Base-by-base conservation (phyloP, 2,797 vertebrate species). In the Thamnophis elegans region DNA sequence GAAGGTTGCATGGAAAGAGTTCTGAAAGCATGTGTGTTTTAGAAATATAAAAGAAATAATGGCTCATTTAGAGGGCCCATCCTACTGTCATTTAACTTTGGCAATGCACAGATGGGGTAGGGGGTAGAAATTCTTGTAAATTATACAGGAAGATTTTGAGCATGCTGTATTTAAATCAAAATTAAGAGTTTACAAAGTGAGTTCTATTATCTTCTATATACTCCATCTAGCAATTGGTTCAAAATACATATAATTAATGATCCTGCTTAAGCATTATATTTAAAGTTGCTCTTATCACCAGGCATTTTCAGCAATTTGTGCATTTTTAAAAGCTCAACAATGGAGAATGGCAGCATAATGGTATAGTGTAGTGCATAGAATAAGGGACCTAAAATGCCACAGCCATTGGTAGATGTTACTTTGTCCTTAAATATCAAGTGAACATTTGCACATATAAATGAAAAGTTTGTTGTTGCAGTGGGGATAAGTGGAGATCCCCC, bases 141-240 rank as follows among this genome's bases (percentile, higher is more conserved):
- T 2, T 78, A 95, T 94, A 92, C 89, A 62, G 89, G 55, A 5
- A 47, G 89, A 90, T 16, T 93, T 93, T 54, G 73, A 90, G 6
- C 5, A 51, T 20, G 62, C 47, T 91, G 51, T 91, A 96, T 95
- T 93, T 94, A 95, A 93, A 94, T 92, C 26, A 93, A 92, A 92
- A 92, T 90, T 92, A 90, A 10, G 22, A 91, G 7, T 92, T 56
- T 36, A 47, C 93, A 94, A 82, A 14, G 88, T 26, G 91, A 58
- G 94, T 94, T 91, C 28, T 73, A 2, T 93, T 88, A 91, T 42
- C 85, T 78, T 11, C 25, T n/a, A 62, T 22, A 92, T 73, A 73
- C 68, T 88, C 85, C n/a, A 94, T 47, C 89, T 95, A 92, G 87
- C 92, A 95, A 95, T 55, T 56, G 51, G 20, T 95, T 93, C 94